Conservation (phyloP, 2,797 vertebrate species). For the Microchirus variegatus region DNA sequence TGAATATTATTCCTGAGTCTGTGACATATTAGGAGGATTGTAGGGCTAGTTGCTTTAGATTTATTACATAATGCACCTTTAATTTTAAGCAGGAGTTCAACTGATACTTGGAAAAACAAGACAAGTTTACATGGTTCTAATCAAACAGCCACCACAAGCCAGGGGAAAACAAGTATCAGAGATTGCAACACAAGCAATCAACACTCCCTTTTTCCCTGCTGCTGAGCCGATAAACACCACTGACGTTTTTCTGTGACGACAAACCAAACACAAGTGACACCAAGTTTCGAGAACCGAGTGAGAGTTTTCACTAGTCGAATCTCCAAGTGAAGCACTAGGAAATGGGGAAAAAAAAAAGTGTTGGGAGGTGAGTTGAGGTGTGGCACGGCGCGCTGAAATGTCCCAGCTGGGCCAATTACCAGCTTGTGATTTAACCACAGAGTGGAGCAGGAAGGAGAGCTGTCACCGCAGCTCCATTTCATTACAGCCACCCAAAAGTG, state of each 20-base stretch:
- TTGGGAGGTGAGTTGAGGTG: conserved; percentile 68
- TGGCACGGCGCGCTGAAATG: conserved; percentile 62
- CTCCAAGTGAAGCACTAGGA: conserved; percentile 46
- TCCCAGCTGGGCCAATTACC: conserved; percentile 73
- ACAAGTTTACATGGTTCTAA: conserved; percentile 16
- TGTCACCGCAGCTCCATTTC: conserved; percentile 57
- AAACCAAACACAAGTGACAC: conserved; percentile 35
- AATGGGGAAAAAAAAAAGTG: conserved; percentile 69
- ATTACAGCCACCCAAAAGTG: conserved; percentile 45
- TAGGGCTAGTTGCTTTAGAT: no score
- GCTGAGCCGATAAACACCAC: conserved; percentile 28
- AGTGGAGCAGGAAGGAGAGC: conserved; percentile 49
- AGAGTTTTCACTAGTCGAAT: conserved; percentile 48
- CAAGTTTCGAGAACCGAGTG: conserved; percentile 17
- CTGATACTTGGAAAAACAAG: conserved; percentile 9
- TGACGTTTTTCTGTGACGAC: conserved; percentile 29
- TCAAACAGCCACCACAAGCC: conserved; percentile 2
- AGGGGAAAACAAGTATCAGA: conserved; percentile 29
- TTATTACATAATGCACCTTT: no score
- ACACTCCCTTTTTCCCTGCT: conserved; percentile 28
- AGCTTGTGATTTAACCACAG: conserved; percentile 51
- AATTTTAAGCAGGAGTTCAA: conserved; percentile 19
- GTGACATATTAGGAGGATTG: no score
- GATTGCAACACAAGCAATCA: conserved; percentile 36
- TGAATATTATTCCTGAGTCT: no score